Evolutionary conservation across 2,113 vertebrate genomes (phyloP).

Genomic region (Gnathonemus longibarbis): DNA sequence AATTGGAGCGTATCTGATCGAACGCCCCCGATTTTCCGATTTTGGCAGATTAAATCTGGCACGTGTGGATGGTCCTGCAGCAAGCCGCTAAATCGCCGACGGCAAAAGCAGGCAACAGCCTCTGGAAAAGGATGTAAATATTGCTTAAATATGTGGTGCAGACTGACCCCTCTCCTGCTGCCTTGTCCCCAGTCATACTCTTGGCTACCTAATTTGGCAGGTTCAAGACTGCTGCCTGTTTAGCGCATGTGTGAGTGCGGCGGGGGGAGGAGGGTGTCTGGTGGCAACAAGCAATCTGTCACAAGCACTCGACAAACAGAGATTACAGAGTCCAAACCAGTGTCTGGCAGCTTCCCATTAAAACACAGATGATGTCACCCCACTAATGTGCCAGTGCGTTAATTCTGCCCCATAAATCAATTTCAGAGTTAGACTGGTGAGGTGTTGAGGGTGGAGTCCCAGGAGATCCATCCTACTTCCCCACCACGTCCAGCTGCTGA

Average conservation of each 20-base stretch:
- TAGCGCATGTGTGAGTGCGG: constrained; percentile 6
- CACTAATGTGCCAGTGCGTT: constrained; percentile 19
- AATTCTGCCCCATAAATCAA: constrained; percentile 33
- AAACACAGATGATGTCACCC: constrained; percentile 11
- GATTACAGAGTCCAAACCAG: not conserved
- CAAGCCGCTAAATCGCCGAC: not conserved
- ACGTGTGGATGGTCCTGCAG: not conserved
- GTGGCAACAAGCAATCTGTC: not conserved
- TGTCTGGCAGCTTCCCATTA: not conserved
- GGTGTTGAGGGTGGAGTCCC: constrained; percentile 29
- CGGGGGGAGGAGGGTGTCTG: not conserved
- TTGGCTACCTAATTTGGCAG: not conserved
- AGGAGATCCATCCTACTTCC: constrained; percentile 17
- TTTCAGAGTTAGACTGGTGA: constrained; percentile 21
- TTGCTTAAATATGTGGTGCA: not conserved
- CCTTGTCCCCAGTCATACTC: not conserved
- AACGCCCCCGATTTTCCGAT: not conserved
- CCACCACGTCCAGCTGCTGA: constrained; percentile 25
- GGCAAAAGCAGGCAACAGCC: not conserved
- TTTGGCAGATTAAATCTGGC: not conserved
- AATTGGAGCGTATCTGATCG: not conserved
- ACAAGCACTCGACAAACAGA: constrained; percentile 22
- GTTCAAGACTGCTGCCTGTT: too few species aligned
- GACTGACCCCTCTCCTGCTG: not conserved
- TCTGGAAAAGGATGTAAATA: not conserved